Evolutionary conservation across 2,797 vertebrate species (phyloP).

Genomic region (Pipistrellus pipistrellus): DNA sequence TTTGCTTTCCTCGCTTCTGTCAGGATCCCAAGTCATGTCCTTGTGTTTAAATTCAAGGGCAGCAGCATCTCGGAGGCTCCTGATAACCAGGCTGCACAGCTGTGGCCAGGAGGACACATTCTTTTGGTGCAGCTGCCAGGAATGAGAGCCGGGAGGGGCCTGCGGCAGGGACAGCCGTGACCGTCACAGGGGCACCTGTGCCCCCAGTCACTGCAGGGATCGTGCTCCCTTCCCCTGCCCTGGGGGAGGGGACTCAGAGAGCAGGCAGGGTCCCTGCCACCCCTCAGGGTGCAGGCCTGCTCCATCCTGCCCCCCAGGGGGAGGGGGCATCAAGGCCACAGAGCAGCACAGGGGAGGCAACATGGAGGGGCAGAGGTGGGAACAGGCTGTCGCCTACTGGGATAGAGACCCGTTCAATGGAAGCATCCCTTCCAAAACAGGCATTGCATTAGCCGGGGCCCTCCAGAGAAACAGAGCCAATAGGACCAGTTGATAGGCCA

Average conservation of each 20-base stretch:
- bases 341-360: not conserved
- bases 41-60: not conserved
- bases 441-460: not conserved
- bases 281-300: not conserved
- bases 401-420: not conserved
- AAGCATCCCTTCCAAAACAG: not conserved
- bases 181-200: accelerated
- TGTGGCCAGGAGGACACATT: accelerated
- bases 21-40: not conserved
- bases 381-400: accelerated
- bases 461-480: not conserved
- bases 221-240: accelerated
- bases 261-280: not conserved
- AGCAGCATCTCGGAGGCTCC: not conserved
- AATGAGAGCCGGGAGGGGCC: not conserved
- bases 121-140: accelerated
- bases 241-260: accelerated
- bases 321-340: not conserved
- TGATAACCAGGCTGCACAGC: accelerated
- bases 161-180: accelerated
- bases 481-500: not conserved
- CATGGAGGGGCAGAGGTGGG: not conserved
- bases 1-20: not conserved
- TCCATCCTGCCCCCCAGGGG: not conserved
- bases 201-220: not conserved